These are phyloP conservation scores for Phalacrocorax aristotelis DNA, from an alignment of 2,113 vertebrate genomes.

Conservation along the genomic window DNA sequence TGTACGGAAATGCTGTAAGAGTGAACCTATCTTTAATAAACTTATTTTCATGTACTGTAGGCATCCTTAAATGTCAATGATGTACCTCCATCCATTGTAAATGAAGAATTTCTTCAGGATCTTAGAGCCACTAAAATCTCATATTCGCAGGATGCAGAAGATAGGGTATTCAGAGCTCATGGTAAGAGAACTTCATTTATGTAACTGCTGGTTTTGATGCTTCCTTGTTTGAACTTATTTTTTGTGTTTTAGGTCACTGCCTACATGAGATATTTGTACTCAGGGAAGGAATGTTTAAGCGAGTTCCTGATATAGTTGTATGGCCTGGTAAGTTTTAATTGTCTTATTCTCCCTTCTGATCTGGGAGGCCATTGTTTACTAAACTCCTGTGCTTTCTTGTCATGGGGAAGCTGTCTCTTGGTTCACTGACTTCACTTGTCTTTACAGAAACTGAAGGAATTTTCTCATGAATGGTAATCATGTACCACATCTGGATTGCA, in stretches of 20 bases:
- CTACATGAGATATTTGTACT: constrained; percentile 95
- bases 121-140: constrained; percentile 87
- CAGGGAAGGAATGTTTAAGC: constrained; percentile 91
- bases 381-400: neutral
- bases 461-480: neutral
- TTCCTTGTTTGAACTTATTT: constrained; percentile 28
- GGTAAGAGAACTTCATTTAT: constrained; percentile 76
- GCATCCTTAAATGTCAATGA: constrained; percentile 83
- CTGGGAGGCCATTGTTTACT: neutral
- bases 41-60: constrained; percentile 73
- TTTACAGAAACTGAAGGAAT: neutral
- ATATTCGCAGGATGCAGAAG: constrained; percentile 89
- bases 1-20: neutral
- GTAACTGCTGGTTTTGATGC: neutral
- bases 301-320: constrained; percentile 92
- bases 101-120: constrained; percentile 89
- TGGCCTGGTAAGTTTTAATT: constrained; percentile 88
- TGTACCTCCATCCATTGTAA: constrained; percentile 84
- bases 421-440: neutral
- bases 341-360: neutral
- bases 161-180: constrained; percentile 91
- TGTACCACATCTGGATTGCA: neutral
- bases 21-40: neutral
- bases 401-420: neutral
- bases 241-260: constrained; percentile 88